Evolutionary conservation across 1,140 invertebrate genomes (phyloP).

Genomic region (Zaprionus lachaisei): DNA sequence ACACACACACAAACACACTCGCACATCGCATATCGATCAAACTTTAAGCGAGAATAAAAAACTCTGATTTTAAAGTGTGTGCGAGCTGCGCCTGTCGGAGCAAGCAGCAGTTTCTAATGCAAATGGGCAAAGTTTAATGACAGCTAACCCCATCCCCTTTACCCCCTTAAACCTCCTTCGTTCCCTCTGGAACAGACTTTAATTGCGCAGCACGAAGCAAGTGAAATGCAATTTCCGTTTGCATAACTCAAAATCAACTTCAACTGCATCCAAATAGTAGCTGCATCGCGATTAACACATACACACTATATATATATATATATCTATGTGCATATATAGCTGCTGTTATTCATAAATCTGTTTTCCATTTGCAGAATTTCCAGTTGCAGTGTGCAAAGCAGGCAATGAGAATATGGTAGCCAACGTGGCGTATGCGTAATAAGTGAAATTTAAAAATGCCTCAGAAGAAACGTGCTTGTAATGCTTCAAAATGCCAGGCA

Average conservation of each 20-base stretch:
- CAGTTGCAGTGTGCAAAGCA: not conserved
- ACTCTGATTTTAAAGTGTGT: slow-evolving; percentile 74
- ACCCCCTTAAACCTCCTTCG: too few relatives aligned
- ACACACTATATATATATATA: not conserved
- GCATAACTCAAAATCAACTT: slow-evolving; percentile 66
- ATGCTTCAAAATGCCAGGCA: slow-evolving; percentile 47
- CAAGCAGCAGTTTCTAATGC: slow-evolving; percentile 43
- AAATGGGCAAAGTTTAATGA: slow-evolving; percentile 55
- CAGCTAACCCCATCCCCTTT: not conserved
- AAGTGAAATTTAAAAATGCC: slow-evolving; percentile 32
- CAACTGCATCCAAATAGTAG: slow-evolving; percentile 4
- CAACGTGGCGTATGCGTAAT: slow-evolving; percentile 66
- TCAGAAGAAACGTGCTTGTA: slow-evolving; percentile 29
- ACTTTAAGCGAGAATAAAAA: slow-evolving; percentile 80
- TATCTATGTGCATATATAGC: not conserved
- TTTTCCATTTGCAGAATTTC: not conserved
- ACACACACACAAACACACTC: slow-evolving; percentile 11
- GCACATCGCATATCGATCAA: slow-evolving; percentile 77
- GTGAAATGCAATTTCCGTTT: slow-evolving; percentile 76
- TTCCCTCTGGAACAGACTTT: slow-evolving; percentile 34
- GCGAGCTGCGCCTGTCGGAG: slow-evolving; percentile 43
- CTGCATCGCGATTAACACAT: not conserved
- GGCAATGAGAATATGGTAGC: not conserved
- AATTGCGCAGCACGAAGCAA: slow-evolving; percentile 65
- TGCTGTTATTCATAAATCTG: slow-evolving; percentile 16